Base-by-base conservation (phyloP, 2,113 vertebrate genomes). In the Nycticorax nycticorax region DNA sequence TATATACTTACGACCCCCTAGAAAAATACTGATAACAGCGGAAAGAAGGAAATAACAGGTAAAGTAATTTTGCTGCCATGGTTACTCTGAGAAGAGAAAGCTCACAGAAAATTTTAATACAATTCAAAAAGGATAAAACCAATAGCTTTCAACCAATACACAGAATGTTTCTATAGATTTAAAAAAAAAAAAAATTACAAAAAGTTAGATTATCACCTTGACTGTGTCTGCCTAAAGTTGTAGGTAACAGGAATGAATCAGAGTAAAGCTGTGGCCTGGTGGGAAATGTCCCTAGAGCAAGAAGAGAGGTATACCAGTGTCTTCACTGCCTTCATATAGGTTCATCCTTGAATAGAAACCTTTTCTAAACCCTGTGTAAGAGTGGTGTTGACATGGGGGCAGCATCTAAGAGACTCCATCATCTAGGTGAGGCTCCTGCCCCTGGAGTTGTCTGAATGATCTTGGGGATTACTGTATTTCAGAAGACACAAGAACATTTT, bases 51-150 rank as follows among this genome's bases (percentile, higher is more conserved):
- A 88, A 83, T 93, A 79, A 10, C 27, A 90, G 47, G 63, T 82
- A 77, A 94, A 62, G 45, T 80, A 93, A 83, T 96, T 95, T 85
- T 75, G 87, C 81, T 94, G n/a, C 86, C 75, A 92, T 94, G 93
- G 93, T 96, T 96, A 96, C 84, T 33, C 10, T 0, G 2, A 62
- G 59, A 72, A 47, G 23, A 79, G 24, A 92, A 89, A 74, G 60
- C 60, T 84, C 43, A 35, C 24, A 50, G 76, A 19, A 84, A 68
- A 80, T 80, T 89, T 75, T 80, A 78, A 93, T 68, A 53, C 19
- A 60, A 76, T 82, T 89, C 43, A 53, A 56, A 90, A 82, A 72
- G 5, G 12, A 74, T 72, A 84, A 91, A 92, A 16, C 47, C 45
- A 83, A 59, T 30, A 73, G 32, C 37, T 62, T 57, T 76, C 41